A percentile compares a stretch with the other conserved stretches of the same genome.
Conservation (phyloP, 2,888 invertebrate species). For the Paralinhomoeus sp. region DNA sequence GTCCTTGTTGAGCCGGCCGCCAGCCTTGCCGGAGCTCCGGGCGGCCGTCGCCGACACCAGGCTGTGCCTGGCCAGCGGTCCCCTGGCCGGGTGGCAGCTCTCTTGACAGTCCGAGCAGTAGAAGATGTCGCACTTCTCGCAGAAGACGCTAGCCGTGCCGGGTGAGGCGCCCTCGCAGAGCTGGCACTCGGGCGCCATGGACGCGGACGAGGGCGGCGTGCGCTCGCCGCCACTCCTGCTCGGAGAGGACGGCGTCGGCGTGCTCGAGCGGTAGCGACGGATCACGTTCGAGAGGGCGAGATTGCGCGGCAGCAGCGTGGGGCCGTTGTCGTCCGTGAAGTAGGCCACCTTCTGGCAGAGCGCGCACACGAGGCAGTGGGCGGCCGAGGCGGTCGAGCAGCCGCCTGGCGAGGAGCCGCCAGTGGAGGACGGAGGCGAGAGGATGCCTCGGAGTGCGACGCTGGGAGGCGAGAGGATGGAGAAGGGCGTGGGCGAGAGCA, state of each 20-base stretch:
- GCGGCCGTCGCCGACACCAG: not conserved
- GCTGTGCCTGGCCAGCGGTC: constrained; percentile 47
- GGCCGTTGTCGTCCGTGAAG: constrained; percentile 68
- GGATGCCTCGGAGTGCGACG: constrained; percentile 9
- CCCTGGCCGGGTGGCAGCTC: constrained; percentile 72
- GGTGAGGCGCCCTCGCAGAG: constrained; percentile 51
- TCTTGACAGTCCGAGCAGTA: constrained; percentile 81
- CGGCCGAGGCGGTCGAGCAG: constrained; percentile 8
- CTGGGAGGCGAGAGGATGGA: not conserved
- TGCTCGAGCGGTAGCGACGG: constrained; percentile 42
- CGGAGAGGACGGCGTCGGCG: not conserved
- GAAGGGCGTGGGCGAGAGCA: not conserved
- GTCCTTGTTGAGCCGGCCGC: constrained; percentile 18
- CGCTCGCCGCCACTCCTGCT: not conserved
- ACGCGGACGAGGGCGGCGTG: not conserved
- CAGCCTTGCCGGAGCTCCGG: not conserved
- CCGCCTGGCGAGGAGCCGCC: too few relatives aligned
- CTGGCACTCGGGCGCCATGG: constrained; percentile 37
- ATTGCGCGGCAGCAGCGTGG: constrained; percentile 66
- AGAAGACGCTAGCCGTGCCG: constrained; percentile 42
- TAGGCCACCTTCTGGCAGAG: constrained; percentile 66
- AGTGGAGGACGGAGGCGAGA: constrained; percentile 14
- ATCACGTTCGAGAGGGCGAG: constrained; percentile 78
- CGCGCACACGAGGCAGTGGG: constrained; percentile 34
- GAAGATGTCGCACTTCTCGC: constrained; percentile 71